Base-by-base conservation (phyloP, 2,113 vertebrate genomes). In the Tautogolabrus adspersus region DNA sequence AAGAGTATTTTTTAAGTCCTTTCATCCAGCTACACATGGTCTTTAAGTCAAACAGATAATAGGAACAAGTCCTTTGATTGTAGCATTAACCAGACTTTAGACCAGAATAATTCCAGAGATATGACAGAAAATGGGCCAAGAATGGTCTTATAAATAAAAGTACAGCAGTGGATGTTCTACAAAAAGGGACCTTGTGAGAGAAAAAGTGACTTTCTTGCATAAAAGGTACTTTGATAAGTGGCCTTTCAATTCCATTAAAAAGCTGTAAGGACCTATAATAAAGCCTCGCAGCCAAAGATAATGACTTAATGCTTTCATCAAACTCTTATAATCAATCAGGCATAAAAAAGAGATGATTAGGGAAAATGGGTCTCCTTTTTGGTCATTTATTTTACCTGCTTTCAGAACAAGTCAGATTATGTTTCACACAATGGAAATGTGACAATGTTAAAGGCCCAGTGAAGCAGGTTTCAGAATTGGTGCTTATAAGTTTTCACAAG, bases 191-290 rank as follows among this genome's bases (percentile, higher is more conserved):
- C 42, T 2, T 18, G 11, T 10, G 34, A 57, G 47, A 40, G 49
- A 40, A 55, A 23, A 22, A 22, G 47, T 19, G 21, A 34, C 26
- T 2, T 6, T 42, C 54, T 47, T 57, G 60, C 52, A 77, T 75
- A 70, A 82, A 84, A 62, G 65, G 44, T 69, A 44, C 57, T 67
- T 19, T 4, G 56, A 82, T 72, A 72, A 75, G 22, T 79, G 19
- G 7, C 6, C 55, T 86, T 80, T 73, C 54, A 69, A 42, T 62
- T 81, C 56, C 46, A 16, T 59, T 77, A 58, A 55, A 67, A 80
- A 58, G 72, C 68, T 66, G 26, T n/a, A 55, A 57, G 61, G 55
- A 30, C 6, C 30, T 21, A 23, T 78, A 70, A 74, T 66, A 64
- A 73, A 59, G 63, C 62, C 10, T 1, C 18, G 23, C 64, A 62